Evolutionary conservation across 1,140 invertebrate species (phyloP).

Genomic region (Diprion similis): DNA sequence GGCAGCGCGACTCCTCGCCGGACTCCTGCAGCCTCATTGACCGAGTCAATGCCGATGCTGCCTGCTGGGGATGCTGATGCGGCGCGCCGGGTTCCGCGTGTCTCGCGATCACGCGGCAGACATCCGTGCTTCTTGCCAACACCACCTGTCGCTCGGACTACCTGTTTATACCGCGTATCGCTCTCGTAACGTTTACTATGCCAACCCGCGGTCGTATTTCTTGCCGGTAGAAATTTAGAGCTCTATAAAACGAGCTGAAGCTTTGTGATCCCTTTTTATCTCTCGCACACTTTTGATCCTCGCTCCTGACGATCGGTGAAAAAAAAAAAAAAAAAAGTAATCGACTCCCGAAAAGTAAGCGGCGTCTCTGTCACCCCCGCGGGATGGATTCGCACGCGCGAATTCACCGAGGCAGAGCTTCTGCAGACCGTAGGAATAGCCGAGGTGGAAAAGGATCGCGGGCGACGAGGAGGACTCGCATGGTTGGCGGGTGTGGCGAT

Average conservation of each 20-base stretch:
- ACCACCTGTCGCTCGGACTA: slow-evolving; percentile 43
- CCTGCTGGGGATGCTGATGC: neutral
- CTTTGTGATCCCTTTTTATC: slow-evolving; percentile 9
- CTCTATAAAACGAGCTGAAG: slow-evolving; percentile 29
- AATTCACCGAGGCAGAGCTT: no score
- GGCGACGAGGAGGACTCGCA: neutral
- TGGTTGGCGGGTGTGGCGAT: slow-evolving; percentile 37
- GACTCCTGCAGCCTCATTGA: neutral
- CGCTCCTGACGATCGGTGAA: no score
- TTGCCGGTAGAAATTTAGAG: slow-evolving; percentile 43
- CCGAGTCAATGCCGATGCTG: neutral
- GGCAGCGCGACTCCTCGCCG: neutral
- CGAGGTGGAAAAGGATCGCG: neutral
- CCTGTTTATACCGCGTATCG: slow-evolving; percentile 21
- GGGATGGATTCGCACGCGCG: no score
- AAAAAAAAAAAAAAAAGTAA: no score
- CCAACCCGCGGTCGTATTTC: slow-evolving; percentile 48
- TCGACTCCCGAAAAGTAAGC: no score
- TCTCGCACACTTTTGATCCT: neutral
- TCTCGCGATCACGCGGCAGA: slow-evolving; percentile 41
- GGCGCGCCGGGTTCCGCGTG: slow-evolving; percentile 14
- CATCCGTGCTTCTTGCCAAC: slow-evolving; percentile 38
- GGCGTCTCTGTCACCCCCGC: no score
- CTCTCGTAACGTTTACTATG: neutral
- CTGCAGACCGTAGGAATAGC: no score